These are phyloP conservation scores for Prionailurus viverrinus DNA, from an alignment of 2,113 vertebrate genomes.

Conservation along the genomic window DNA sequence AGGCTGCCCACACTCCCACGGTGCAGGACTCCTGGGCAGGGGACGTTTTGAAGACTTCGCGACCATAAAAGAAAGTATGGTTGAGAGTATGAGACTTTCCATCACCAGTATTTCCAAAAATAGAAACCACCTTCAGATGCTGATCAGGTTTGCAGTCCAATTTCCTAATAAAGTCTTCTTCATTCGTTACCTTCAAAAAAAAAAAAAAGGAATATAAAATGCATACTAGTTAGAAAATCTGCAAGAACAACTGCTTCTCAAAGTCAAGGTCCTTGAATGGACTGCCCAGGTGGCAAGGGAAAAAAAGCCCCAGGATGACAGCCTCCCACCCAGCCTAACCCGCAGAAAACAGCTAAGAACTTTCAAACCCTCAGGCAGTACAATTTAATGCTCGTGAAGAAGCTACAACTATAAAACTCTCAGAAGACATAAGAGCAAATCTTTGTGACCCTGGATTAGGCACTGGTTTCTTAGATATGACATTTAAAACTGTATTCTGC, in stretches of 20 bases:
- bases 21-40: conserved; percentile 99
- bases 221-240: conserved; percentile 10
- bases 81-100: conserved; percentile 99
- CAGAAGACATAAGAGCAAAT: background rate
- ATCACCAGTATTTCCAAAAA: conserved; percentile 99
- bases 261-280: background rate
- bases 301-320: background rate
- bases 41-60: conserved; percentile 98
- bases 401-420: conserved; percentile 19
- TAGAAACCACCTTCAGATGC: conserved; percentile 98
- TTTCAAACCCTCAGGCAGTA: background rate
- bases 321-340: background rate
- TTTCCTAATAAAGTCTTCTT: conserved; percentile 95
- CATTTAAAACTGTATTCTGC: background rate
- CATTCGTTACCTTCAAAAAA: conserved; percentile 92
- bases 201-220: conserved; percentile 44
- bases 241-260: background rate
- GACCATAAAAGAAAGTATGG: conserved; percentile 98
- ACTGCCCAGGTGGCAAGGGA: background rate
- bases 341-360: background rate
- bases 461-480: background rate
- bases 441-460: background rate
- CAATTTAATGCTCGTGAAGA: background rate
- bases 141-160: conserved; percentile 95
- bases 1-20: conserved; percentile 97